phyloP scores from a whole-genome alignment of 1,140 invertebrate species.

The Orchestia grillus region DNA sequence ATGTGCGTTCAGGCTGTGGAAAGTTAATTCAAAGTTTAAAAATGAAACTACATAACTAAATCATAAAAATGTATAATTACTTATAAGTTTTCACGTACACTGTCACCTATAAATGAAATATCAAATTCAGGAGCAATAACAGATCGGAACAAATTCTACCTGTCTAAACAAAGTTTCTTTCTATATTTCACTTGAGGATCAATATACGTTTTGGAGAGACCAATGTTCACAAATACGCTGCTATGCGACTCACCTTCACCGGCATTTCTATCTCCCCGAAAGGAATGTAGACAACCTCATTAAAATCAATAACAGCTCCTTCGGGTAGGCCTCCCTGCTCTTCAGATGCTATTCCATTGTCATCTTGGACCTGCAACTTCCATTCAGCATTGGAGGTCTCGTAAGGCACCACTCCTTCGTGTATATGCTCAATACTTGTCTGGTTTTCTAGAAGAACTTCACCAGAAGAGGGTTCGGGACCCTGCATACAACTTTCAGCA shows the following conservation, averaged over 20 bases:
- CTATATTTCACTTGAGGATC: neutral
- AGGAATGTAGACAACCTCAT: slow-evolving; percentile 13
- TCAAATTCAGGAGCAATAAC: neutral
- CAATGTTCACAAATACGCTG: neutral
- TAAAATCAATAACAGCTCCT: slow-evolving; percentile 28
- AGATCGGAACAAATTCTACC: neutral
- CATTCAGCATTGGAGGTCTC: neutral
- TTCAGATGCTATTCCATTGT: neutral
- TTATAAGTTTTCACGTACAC: neutral
- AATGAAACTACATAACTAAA: too few relatives aligned
- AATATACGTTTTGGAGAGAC: neutral
- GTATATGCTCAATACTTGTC: neutral
- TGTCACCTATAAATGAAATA: neutral
- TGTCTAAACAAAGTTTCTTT: neutral
- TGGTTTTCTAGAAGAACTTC: neutral
- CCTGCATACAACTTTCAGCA: neutral
- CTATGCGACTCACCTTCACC: neutral
- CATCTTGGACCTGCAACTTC: neutral
- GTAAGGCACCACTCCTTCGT: neutral
- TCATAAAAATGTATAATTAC: neutral
- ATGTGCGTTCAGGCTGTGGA: slow-evolving; percentile 15
- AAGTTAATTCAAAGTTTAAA: too few relatives aligned
- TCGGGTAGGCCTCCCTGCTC: neutral
- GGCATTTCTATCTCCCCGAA: neutral
- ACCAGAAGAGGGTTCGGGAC: neutral